Base-by-base conservation (phyloP, 2,888 invertebrate species). In the Augiades crinisus region DNA sequence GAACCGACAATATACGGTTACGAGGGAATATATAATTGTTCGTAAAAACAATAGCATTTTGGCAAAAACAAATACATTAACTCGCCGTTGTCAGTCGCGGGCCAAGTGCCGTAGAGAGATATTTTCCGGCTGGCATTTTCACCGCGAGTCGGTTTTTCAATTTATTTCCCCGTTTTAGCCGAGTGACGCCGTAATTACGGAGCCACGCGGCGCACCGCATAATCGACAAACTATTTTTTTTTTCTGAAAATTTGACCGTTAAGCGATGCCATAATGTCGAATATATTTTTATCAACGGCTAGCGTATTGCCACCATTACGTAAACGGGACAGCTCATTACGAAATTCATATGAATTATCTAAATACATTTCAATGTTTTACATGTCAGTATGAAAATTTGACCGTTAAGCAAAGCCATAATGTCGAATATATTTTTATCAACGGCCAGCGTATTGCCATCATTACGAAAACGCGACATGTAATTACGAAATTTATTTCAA, bases 121-220 rank as follows among this genome's bases (percentile, higher is more conserved):
- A 80, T 82, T 78, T 78, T 78, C 78, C 72, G 71, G 70, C 72
- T 69, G 72, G 67, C 65, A 79, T 81, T 81, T 83, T 81, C 75
- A 78, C 77, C 72, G 75, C 72, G 72, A 77, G 74, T 71, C 69
- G 78, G 78, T 78, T 85, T 85, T 86, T 85, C 82, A 86, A 85
- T 87, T 86, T 82, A 85, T 87, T 82, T 81, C 70, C 74, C 70
- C 77, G 81, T 82, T 86, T 84, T 81, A 80, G 75, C 75, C 71
- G 75, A 81, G 74, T 81, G 82, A 79, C 73, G 79, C 72, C 75
- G 80, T 85, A 83, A 85, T 87, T 83, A 82, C 78, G 72, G 68
- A 65, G 67, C 67, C 68, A 70, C 65, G 65, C 63, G 70, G 65
- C 62, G 68, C 67, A 65, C 75, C 77, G 73, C 78, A 76, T 78